A percentile compares a stretch with the other conserved stretches of the same genome.
Conservation (phyloP, 2,888 invertebrate genomes). For the Patella depressa region DNA sequence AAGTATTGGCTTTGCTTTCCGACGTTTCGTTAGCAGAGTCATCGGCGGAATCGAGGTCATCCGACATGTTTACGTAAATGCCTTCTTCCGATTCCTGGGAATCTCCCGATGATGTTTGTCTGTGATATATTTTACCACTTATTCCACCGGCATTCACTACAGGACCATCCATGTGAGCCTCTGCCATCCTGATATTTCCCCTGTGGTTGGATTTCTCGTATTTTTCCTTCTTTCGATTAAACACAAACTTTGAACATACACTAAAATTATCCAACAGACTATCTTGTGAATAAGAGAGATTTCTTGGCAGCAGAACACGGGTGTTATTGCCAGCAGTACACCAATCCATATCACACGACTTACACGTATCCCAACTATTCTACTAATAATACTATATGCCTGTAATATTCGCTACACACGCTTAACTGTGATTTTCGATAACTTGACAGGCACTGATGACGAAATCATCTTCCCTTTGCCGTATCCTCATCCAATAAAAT, state of each 20-base stretch:
- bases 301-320: constrained; percentile 51
- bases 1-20: constrained; percentile 39
- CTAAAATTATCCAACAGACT: constrained; percentile 56
- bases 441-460: no score
- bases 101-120: constrained; percentile 13
- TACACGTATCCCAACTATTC: no score
- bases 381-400: no score
- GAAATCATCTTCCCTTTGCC: no score
- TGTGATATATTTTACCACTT: background rate
- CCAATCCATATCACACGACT: background rate
- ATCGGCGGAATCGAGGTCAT: constrained; percentile 46
- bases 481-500: no score
- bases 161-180: constrained; percentile 14
- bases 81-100: constrained; percentile 52
- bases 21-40: constrained; percentile 32
- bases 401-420: no score
- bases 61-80: constrained; percentile 59
- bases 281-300: constrained; percentile 61
- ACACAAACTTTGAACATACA: constrained; percentile 52
- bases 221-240: constrained; percentile 36
- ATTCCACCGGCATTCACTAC: background rate
- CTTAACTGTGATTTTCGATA: no score
- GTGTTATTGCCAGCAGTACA: constrained; percentile 6
- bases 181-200: constrained; percentile 13
- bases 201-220: background rate